Percentiles rank a stretch among this genome's conserved stretches.
Evolutionary conservation across 2,888 invertebrate species (phyloP).

Genomic region (Cheilosia soror): DNA sequence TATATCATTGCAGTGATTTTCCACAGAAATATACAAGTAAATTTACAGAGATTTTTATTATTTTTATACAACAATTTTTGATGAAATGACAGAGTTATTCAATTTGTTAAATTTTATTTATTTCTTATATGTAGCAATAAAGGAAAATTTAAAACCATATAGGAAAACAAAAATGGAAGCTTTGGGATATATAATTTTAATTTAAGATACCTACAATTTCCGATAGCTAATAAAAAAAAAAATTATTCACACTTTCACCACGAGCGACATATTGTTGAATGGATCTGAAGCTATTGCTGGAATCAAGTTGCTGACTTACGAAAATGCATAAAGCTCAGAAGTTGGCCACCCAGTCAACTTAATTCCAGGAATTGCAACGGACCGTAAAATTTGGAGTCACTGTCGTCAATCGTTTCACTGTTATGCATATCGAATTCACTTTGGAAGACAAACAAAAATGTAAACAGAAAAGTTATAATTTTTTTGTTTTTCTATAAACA

Average conservation of each 20-base stretch:
- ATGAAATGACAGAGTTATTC: conserved; percentile 55
- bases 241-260: conserved; percentile 46
- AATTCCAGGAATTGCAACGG: conserved; percentile 84
- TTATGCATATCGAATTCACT: conserved; percentile 49
- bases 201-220: not conserved
- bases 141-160: conserved; percentile 1
- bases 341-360: conserved; percentile 84
- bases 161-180: conserved; percentile 58
- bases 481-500: conserved; percentile 59
- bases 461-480: not conserved
- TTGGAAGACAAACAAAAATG: conserved; percentile 20
- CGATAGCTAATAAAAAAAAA: conserved; percentile 1
- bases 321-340: conserved; percentile 80
- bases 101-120: conserved; percentile 34
- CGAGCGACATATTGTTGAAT: conserved; percentile 63
- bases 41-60: conserved; percentile 54
- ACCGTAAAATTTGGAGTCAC: conserved; percentile 67
- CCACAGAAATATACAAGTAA: conserved; percentile 66
- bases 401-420: conserved; percentile 36
- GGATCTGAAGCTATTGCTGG: conserved; percentile 82
- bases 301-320: conserved; percentile 84
- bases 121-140: conserved; percentile 8
- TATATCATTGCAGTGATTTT: conserved; percentile 57
- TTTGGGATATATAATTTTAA: conserved; percentile 36
- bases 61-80: conserved; percentile 43